Base-by-base conservation (phyloP, 92 coral and sea anemone species). In the Parazoanthus swiftii region DNA sequence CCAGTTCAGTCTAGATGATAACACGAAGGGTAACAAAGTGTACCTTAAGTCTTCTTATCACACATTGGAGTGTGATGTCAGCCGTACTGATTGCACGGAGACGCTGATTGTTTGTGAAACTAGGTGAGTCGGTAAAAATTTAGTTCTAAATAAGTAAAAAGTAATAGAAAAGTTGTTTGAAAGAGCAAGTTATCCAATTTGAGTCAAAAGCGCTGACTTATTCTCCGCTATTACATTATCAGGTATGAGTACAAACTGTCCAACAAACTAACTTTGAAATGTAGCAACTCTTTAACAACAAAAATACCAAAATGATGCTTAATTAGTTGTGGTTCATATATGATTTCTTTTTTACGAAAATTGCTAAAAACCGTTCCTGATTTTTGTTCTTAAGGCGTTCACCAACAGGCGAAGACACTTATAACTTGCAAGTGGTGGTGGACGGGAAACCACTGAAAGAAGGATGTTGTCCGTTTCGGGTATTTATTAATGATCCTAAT, bases 31-130 rank as follows among this genome's bases (percentile, higher is more conserved):
- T 11, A 82, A 82, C 86, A 66, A 16, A n/a, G 86, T 82, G 21
- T 82, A 16, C 63, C 74, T 82, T 0, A 82, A 82, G 86, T 82
- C 76, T 38, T 7, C 8, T 16, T 46, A 38, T 25, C 76, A 82
- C 74, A 82, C 86, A 18, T n/a, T 66, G 76, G 86, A 82, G 63
- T 82, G 86, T 20, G 58, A 66, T 4, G 86, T 82, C 76, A 39
- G 48, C 76, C 16, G 67, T 20, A 66, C 86, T 4, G 86, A 82
- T 51, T 67, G 76, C 23, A 63, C 86, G 11, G 42, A 67, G n/a
- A 82, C 23, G 2, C 66, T 23, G 59, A 82, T 82, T 42, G 38
- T 70, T 14, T 82, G 86, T 70, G 86, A 82, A 67, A 82, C 86
- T 11, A 66, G 37, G 86, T 82, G 35, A 82, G 76, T 39, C 42